Conservation (phyloP, 92 coral and sea anemone genomes). For the Muricea muricata region DNA sequence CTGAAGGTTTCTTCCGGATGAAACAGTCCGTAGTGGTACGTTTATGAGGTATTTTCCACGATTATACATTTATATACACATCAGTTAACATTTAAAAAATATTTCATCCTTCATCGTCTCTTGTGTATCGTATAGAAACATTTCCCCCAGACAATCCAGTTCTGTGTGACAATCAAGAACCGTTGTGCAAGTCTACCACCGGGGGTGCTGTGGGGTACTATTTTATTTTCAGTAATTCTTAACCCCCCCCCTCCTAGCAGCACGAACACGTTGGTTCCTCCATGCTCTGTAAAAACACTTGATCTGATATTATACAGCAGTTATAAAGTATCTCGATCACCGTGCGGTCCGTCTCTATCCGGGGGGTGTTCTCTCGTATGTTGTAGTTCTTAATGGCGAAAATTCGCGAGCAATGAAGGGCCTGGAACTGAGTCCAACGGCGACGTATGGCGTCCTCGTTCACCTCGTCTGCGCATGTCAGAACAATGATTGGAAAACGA, state of each 20-base stretch:
- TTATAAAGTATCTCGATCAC: constrained; percentile 30
- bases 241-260: constrained; percentile 6
- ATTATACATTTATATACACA: no score
- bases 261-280: constrained; percentile 25
- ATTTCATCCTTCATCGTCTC: no score
- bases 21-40: no score
- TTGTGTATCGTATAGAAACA: no score
- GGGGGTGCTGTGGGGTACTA: constrained; percentile 7
- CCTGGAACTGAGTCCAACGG: constrained; percentile 51
- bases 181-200: not conserved
- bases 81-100: no score
- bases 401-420: constrained; percentile 45
- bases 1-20: no score
- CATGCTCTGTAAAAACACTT: constrained; percentile 31
- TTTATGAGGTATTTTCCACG: no score
- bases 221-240: constrained; percentile 16
- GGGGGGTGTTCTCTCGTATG: constrained; percentile 2
- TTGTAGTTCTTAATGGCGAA: constrained; percentile 44
- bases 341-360: constrained; percentile 23
- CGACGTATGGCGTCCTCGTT: constrained; percentile 27
- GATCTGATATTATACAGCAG: constrained; percentile 33
- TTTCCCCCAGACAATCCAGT: no score
- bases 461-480: constrained; percentile 34
- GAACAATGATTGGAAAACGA: constrained; percentile 41
- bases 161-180: no score